phyloP scores from a whole-genome alignment of 2,797 vertebrate species.

The Girardinus metallicus region DNA sequence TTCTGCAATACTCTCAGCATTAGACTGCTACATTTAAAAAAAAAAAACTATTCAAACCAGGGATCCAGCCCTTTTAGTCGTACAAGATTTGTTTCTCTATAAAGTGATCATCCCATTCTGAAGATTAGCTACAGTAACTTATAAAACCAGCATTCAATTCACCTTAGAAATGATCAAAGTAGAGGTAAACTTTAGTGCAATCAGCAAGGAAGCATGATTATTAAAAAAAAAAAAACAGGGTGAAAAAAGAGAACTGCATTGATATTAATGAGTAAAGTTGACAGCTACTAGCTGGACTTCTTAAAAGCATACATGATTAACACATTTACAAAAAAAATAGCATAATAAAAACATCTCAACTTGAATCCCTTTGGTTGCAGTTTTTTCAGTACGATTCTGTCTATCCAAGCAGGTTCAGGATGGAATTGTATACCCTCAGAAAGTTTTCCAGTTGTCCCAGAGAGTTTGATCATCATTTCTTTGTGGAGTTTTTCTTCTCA shows the following conservation, averaged over 20 bases:
- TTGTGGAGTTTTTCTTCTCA: constrained; percentile 30
- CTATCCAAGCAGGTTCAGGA: constrained; percentile 13
- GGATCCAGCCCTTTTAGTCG: constrained; percentile 75
- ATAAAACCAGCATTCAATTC: constrained; percentile 37
- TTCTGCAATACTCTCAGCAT: constrained; percentile 31
- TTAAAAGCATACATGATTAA: constrained; percentile 23
- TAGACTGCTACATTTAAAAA: constrained; percentile 34
- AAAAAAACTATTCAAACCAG: constrained; percentile 41
- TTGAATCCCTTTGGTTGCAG: constrained; percentile 58
- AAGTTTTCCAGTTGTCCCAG: constrained; percentile 23
- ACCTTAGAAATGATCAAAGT: constrained; percentile 29
- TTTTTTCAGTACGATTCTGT: not conserved
- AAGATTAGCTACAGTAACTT: constrained; percentile 31
- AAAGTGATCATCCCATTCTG: constrained; percentile 28
- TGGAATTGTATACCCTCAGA: constrained; percentile 13
- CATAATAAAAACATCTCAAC: constrained; percentile 11
- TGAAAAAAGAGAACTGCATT: constrained; percentile 9
- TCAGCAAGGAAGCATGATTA: constrained; percentile 36
- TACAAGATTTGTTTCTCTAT: constrained; percentile 19
- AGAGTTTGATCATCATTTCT: constrained; percentile 20
- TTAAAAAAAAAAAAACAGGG: constrained; percentile 28
- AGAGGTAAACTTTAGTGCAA: constrained; percentile 70
- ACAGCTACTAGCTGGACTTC: constrained; percentile 61
- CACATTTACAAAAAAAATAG: constrained; percentile 7
- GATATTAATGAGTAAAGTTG: constrained; percentile 39